A percentile compares a stretch with the other conserved stretches of the same genome.
Conservation (phyloP, 2,888 invertebrate species). For the Drosophila picticornis region DNA sequence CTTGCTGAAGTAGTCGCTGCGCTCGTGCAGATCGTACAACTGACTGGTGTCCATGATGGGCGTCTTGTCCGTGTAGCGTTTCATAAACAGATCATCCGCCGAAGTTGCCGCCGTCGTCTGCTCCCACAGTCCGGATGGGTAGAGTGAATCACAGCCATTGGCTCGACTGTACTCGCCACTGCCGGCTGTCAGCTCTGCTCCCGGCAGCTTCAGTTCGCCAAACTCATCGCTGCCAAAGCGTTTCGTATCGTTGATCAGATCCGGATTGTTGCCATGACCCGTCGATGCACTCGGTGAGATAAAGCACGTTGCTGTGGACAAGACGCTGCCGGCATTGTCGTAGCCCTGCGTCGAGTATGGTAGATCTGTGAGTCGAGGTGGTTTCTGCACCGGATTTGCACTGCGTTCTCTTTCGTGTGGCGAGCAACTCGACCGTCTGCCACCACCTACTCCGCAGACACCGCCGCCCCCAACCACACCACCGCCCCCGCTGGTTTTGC, state of each 20-base stretch:
- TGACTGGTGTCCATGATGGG: constrained; percentile 89
- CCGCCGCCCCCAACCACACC: background rate
- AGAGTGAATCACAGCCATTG: constrained; percentile 90
- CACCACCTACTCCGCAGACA: background rate
- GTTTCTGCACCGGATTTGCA: constrained; percentile 90
- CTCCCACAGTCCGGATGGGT: constrained; percentile 93
- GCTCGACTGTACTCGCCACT: constrained; percentile 93
- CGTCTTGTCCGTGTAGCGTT: constrained; percentile 90
- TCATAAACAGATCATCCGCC: constrained; percentile 86
- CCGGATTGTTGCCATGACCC: constrained; percentile 93
- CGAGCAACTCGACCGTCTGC: constrained; percentile 19
- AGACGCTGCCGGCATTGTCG: constrained; percentile 89
- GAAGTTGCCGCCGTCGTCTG: constrained; percentile 75
- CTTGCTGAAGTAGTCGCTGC: constrained; percentile 87
- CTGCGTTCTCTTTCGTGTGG: constrained; percentile 83
- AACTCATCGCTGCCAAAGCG: constrained; percentile 87
- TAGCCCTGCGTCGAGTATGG: constrained; percentile 90
- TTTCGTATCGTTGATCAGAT: constrained; percentile 93
- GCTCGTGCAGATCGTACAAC: constrained; percentile 84
- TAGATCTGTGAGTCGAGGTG: constrained; percentile 89
- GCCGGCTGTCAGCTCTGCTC: constrained; percentile 85
- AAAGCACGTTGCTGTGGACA: constrained; percentile 89
- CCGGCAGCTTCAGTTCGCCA: constrained; percentile 82
- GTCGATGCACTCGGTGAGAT: constrained; percentile 91
- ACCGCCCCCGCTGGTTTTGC: constrained; percentile 63